Percentiles rank a stretch among this genome's conserved stretches.
phyloP scores from a whole-genome alignment of 2,888 invertebrate genomes.

The Tiphia femorata region DNA sequence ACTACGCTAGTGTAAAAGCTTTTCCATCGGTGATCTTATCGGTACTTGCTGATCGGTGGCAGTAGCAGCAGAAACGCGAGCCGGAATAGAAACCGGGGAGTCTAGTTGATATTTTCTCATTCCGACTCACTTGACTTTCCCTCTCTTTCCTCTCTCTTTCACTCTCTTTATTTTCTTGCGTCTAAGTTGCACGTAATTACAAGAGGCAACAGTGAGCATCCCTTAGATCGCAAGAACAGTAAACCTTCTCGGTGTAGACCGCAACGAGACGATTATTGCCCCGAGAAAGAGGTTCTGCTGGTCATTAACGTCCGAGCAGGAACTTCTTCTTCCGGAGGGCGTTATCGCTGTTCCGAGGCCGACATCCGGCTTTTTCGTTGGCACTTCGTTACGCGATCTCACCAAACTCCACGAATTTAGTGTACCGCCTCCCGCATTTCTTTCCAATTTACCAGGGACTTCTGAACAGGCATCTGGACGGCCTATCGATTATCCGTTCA shows the following conservation, averaged over 20 bases:
- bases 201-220: constrained; percentile 8
- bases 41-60: no score
- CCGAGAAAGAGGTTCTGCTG: constrained; percentile 28
- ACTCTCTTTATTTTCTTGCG: no score
- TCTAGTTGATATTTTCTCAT: not conserved
- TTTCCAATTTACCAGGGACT: no score
- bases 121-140: not conserved
- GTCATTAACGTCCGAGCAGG: constrained; percentile 43
- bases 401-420: not conserved
- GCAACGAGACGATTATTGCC: constrained; percentile 24
- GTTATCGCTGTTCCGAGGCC: constrained; percentile 40
- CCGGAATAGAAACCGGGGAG: no score
- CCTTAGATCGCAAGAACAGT: not conserved
- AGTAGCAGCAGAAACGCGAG: no score
- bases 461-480: no score
- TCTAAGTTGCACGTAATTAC: no score
- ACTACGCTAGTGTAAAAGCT: no score
- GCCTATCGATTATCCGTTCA: no score
- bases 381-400: constrained; percentile 13
- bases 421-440: not conserved
- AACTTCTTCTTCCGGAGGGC: constrained; percentile 39
- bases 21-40: no score
- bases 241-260: constrained; percentile 15
- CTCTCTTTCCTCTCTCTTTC: not conserved
- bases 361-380: constrained; percentile 28